Percentiles rank a stretch among this genome's conserved stretches.
phyloP scores from a whole-genome alignment of 2,113 vertebrate genomes.

The Sardina pilchardus region DNA sequence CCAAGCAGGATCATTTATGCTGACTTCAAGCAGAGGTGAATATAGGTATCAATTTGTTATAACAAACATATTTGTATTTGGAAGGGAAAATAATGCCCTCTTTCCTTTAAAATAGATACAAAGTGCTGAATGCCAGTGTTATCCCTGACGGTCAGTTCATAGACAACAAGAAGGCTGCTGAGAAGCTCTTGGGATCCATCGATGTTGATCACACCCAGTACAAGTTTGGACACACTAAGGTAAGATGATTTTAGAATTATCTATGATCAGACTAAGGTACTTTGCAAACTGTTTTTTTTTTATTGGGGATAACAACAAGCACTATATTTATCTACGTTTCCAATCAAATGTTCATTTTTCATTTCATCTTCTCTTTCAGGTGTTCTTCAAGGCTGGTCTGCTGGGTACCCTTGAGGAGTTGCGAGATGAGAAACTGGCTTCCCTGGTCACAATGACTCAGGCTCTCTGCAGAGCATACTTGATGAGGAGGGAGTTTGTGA shows the following conservation, averaged over 20 bases:
- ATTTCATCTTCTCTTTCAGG: constrained; percentile 55
- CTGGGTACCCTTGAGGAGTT: constrained; percentile 83
- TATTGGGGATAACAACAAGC: no score
- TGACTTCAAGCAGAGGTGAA: constrained; percentile 52
- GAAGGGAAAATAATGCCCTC: no score
- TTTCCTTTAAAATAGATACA: constrained; percentile 58
- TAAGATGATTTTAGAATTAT: no score
- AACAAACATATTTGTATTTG: no score
- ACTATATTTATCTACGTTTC: no score
- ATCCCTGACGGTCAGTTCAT: constrained; percentile 57
- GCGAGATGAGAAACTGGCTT: constrained; percentile 82
- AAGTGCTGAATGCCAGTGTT: constrained; percentile 57
- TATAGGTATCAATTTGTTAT: no score
- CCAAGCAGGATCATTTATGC: constrained; percentile 49
- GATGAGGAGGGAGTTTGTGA: not conserved
- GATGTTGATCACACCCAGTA: constrained; percentile 52
- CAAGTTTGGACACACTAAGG: constrained; percentile 60
- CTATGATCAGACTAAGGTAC: no score
- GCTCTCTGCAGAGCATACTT: constrained; percentile 48
- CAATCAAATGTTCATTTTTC: constrained; percentile 59
- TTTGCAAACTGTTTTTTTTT: no score
- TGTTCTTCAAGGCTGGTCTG: constrained; percentile 88
- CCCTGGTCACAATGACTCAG: constrained; percentile 82
- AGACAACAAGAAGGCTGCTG: constrained; percentile 51
- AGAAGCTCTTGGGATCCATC: constrained; percentile 55